Evolutionary conservation across 1,140 invertebrate genomes (phyloP).

Genomic region (Chrysomallon squamiferum): DNA sequence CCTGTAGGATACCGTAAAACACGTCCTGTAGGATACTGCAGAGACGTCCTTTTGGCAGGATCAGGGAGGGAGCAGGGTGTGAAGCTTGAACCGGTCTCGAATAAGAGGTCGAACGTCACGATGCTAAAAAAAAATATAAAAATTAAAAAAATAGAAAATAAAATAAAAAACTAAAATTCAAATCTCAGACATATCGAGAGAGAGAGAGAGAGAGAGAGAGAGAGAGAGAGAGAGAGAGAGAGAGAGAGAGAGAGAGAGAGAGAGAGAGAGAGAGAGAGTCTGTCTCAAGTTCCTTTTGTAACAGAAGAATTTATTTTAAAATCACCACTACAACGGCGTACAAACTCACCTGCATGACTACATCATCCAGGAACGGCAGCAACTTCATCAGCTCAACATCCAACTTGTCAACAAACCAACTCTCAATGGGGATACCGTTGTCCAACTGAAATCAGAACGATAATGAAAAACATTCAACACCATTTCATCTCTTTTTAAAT

Average conservation of each 20-base stretch:
- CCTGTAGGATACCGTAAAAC: too few relatives aligned
- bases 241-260: not conserved
- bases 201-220: too few relatives aligned
- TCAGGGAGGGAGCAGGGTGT: constrained; percentile 82
- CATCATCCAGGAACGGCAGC: constrained; percentile 89
- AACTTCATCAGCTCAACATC: constrained; percentile 92
- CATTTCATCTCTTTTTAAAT: not conserved
- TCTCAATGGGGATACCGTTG: constrained; percentile 97
- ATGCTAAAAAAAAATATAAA: constrained; percentile 72
- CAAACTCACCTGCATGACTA: constrained; percentile 67
- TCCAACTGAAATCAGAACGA: constrained; percentile 74
- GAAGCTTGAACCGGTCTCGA: constrained; percentile 85
- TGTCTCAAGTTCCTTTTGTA: not conserved
- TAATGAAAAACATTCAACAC: not conserved
- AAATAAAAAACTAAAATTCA: not conserved
- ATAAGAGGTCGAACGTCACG: constrained; percentile 92
- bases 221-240: too few relatives aligned
- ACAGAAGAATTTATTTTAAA: not conserved
- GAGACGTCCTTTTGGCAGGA: too few relatives aligned
- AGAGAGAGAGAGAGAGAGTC: not conserved
- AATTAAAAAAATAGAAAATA: constrained; percentile 3
- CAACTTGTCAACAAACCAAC: constrained; percentile 92
- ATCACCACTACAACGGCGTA: not conserved
- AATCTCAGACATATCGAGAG: too few relatives aligned
- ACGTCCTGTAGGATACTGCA: too few relatives aligned